Conservation (phyloP, 1,140 invertebrate species). For the Monomorium pharaonis region DNA sequence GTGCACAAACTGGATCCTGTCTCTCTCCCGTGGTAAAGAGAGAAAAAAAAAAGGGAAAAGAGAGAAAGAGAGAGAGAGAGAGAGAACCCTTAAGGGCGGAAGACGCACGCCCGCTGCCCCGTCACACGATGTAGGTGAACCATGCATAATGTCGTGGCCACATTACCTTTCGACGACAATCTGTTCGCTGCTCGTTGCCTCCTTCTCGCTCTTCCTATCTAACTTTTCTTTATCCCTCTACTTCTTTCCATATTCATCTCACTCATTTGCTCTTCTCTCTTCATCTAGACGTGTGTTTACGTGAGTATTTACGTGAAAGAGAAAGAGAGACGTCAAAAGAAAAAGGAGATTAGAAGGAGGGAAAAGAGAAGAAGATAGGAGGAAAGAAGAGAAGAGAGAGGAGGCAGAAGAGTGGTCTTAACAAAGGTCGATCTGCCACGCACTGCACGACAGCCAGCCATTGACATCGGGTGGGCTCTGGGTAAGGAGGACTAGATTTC, state of each 20-base stretch:
- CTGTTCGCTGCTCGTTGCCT: slow-evolving; percentile 4
- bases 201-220: slow-evolving; percentile 13
- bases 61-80: not conserved
- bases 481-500: slow-evolving; percentile 85
- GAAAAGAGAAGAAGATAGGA: slow-evolving; percentile 23
- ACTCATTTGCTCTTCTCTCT: not conserved
- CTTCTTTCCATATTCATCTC: not conserved
- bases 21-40: not conserved
- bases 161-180: slow-evolving; percentile 69
- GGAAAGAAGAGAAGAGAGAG: slow-evolving; percentile 24
- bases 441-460: slow-evolving; percentile 77
- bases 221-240: not conserved
- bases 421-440: slow-evolving; percentile 81
- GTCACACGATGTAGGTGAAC: slow-evolving; percentile 78
- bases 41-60: not conserved
- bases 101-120: slow-evolving; percentile 67
- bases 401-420: slow-evolving; percentile 77
- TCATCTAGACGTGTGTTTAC: slow-evolving; percentile 35
- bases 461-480: slow-evolving; percentile 80
- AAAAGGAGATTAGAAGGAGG: slow-evolving; percentile 58
- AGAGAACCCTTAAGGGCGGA: slow-evolving; percentile 59
- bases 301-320: slow-evolving; percentile 36
- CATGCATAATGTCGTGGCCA: slow-evolving; percentile 72
- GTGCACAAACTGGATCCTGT: slow-evolving; percentile 82
- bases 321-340: slow-evolving; percentile 49